Percentiles rank a stretch among this genome's conserved stretches.
Evolutionary conservation across 2,888 invertebrate species (phyloP).

Genomic region (Clepsis dumicolana): DNA sequence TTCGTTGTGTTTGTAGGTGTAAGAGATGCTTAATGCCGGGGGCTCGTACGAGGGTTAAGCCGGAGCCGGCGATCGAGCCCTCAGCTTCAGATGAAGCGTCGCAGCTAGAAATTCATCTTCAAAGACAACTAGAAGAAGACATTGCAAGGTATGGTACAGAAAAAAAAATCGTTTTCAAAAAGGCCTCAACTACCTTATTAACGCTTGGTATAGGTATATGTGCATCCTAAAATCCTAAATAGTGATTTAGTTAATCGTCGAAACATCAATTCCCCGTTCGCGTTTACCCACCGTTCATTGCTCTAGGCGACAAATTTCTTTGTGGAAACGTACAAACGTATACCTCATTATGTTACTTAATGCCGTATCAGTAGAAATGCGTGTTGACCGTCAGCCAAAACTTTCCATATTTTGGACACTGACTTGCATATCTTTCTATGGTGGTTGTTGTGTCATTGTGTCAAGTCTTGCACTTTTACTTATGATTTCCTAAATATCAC

Average conservation of each 20-base stretch:
- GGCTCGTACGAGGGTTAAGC: conserved; percentile 67
- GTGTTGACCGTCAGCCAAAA: background rate
- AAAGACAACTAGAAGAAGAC: conserved; percentile 77
- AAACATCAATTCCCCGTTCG: background rate
- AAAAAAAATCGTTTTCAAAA: background rate
- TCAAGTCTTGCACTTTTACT: conserved; percentile 18
- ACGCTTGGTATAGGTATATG: conserved; percentile 24
- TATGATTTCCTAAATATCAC: conserved; percentile 23
- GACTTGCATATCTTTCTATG: background rate
- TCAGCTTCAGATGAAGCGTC: conserved; percentile 71
- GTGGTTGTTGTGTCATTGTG: background rate
- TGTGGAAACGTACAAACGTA: background rate
- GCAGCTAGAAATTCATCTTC: conserved; percentile 68
- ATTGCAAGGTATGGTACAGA: conserved; percentile 67
- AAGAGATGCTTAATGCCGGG: conserved; percentile 82
- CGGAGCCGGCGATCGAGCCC: conserved; percentile 67
- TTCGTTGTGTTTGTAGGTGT: conserved; percentile 50
- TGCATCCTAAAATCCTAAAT: conserved; percentile 11
- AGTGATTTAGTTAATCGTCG: background rate
- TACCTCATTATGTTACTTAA: background rate
- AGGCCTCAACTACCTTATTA: background rate
- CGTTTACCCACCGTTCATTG: background rate
- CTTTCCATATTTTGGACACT: background rate
- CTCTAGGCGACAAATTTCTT: background rate
- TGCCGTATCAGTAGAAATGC: background rate